Conservation (phyloP, 2,113 vertebrate genomes). For the Aramus guarauna region DNA sequence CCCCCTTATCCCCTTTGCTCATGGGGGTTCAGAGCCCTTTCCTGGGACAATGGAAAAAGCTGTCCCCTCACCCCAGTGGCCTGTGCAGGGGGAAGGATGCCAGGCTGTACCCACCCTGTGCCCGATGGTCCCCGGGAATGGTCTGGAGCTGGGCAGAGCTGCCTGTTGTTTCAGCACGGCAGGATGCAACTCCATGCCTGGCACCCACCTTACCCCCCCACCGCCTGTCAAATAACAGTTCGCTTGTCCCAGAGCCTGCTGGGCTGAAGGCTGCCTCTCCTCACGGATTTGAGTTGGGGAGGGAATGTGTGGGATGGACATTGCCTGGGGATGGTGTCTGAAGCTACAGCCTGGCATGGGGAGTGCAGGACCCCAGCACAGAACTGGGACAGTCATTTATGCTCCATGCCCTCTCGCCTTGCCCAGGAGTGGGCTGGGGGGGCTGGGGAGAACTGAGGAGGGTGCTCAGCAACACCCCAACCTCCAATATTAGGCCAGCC, state of each 20-base stretch:
- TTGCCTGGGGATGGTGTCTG: neutral
- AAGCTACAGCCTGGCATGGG: neutral
- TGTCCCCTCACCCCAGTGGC: rapidly evolving
- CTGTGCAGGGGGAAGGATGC: neutral
- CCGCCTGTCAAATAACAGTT: neutral
- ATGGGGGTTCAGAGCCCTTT: neutral
- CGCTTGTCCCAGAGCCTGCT: neutral
- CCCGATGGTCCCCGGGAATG: neutral
- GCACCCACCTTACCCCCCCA: neutral
- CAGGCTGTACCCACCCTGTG: neutral
- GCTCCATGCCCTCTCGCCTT: neutral
- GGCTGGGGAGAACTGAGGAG: neutral
- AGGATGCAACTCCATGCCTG: neutral
- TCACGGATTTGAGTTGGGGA: neutral
- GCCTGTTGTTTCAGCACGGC: neutral
- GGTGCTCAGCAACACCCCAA: neutral
- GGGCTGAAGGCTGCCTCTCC: neutral
- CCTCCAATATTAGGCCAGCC: neutral
- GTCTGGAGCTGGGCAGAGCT: neutral
- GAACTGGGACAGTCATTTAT: rapidly evolving
- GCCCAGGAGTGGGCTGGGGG: neutral
- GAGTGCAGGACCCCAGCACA: neutral
- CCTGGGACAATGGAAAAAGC: neutral
- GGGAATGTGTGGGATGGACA: neutral
- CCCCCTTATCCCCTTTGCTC: neutral